Base-by-base conservation (phyloP, 1,140 invertebrate species). In the Bombyx mori region DNA sequence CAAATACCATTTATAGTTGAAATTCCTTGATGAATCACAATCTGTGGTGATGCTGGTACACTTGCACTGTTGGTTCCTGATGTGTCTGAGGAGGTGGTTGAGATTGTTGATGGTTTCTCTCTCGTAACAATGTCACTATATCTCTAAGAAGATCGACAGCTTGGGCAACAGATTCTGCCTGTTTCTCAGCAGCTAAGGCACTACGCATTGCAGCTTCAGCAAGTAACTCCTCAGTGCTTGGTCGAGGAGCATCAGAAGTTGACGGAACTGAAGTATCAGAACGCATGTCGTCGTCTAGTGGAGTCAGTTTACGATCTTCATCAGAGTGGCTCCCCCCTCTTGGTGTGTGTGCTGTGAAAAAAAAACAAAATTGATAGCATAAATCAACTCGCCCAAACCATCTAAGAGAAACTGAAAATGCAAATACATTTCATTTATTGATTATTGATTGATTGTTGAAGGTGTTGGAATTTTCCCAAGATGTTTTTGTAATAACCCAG, bases 141-240 rank as follows among this genome's bases (percentile, higher is more conserved):
- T 82, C 79, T 46, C 79, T 72, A 58, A 80, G 65, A 62, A 81
- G 58, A 9, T 82, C 79, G 42, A 81, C 82, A 26, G 74, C 79
- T 58, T 82, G 80, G 42, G 75, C 61, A 6, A 77, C 79, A 22
- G 82, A 75, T 62, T 83, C 82, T n/a, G 79, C 82, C 65, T 83
- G 82, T 60, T 84, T 82, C 67, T 82, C 81, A 22, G 82, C 82
- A 47, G 80, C 80, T 47, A 83, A 73, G 10, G 82, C 82, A 56
- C 64, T 77, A 50, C 81, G 74, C 79, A 84, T 82, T 53, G 79
- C 81, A 8, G 78, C 79, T 64, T 84, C 82, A 26, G 80, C 82
- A 56, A 83, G 70, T 58, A 86, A 62, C 63, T 86, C 82, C 64
- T 83, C 82, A 56, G 79, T 76, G 59, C 59, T 54, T 47, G 73